A percentile compares a stretch with the other conserved stretches of the same genome.
Conservation (phyloP, 2,888 invertebrate genomes). For the Meta bourneti region DNA sequence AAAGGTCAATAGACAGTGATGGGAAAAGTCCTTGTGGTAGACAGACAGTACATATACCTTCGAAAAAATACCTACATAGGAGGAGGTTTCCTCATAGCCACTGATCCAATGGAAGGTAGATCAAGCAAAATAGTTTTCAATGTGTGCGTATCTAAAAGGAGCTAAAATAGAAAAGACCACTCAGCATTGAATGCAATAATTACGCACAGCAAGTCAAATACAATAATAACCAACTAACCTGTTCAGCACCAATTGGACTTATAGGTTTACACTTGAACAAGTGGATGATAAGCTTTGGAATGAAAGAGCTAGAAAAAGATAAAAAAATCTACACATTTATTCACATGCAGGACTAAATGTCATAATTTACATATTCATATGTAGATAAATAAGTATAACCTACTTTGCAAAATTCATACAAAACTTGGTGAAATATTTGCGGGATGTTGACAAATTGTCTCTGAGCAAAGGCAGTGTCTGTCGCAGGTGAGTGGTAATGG, state of each 20-base stretch:
- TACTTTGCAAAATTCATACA: constrained; percentile 96
- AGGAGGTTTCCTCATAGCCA: constrained; percentile 91
- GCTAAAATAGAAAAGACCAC: constrained; percentile 72
- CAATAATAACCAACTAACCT: constrained; percentile 81
- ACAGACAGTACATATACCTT: too few species aligned
- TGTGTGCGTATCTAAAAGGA: constrained; percentile 95
- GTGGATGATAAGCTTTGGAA: constrained; percentile 94
- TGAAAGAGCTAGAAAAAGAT: constrained; percentile 87
- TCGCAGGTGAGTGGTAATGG: constrained; percentile 91
- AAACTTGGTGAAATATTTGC: constrained; percentile 98
- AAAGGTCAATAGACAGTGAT: too few species aligned
- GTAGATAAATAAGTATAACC: constrained; percentile 76
- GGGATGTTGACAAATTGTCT: constrained; percentile 92
- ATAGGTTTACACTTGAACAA: constrained; percentile 95
- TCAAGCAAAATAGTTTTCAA: constrained; percentile 94
- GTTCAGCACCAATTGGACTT: constrained; percentile 95
- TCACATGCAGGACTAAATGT: too few species aligned
- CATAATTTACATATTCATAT: background rate
- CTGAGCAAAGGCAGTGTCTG: constrained; percentile 92
- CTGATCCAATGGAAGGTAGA: constrained; percentile 94
- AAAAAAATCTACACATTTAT: background rate
- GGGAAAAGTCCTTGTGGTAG: too few species aligned
- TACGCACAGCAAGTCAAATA: background rate
- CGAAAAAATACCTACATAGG: constrained; percentile 85
- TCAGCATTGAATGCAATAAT: background rate